These are phyloP conservation scores for Parelbella ahira DNA, from an alignment of 2,888 invertebrate species.

Conservation along the genomic window DNA sequence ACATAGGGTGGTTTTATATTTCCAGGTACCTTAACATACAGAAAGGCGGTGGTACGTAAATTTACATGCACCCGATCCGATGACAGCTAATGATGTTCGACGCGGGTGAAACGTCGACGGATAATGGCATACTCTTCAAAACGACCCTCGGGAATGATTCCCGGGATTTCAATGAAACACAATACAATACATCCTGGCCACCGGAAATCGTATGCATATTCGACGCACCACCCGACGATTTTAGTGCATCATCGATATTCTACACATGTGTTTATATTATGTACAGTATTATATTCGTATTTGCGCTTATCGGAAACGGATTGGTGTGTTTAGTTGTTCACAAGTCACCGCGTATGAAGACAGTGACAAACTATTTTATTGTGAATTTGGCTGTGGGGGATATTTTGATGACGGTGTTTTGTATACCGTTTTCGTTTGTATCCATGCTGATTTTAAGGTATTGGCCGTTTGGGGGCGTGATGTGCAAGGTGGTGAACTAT, in stretches of 20 bases:
- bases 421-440: slow-evolving; percentile 94
- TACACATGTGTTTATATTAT: slow-evolving; percentile 84
- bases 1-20: no score
- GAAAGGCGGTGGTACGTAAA: no score
- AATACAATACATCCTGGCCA: slow-evolving; percentile 22
- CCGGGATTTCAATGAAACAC: slow-evolving; percentile 20
- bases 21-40: no score
- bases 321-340: slow-evolving; percentile 93
- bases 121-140: no score
- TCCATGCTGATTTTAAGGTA: slow-evolving; percentile 88
- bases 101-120: no score
- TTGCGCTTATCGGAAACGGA: slow-evolving; percentile 86
- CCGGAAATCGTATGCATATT: slow-evolving; percentile 23
- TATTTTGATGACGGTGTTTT: slow-evolving; percentile 92
- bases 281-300: slow-evolving; percentile 85
- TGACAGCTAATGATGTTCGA: no score
- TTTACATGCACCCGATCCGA: no score
- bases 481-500: slow-evolving; percentile 92
- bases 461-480: slow-evolving; percentile 92
- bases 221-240: slow-evolving; percentile 52
- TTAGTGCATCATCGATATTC: slow-evolving; percentile 73
- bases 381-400: slow-evolving; percentile 94
- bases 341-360: slow-evolving; percentile 91
- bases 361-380: slow-evolving; percentile 95
- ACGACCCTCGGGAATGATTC: no score